phyloP scores from a whole-genome alignment of 2,888 invertebrate species.

The Geophilus truncorum region DNA sequence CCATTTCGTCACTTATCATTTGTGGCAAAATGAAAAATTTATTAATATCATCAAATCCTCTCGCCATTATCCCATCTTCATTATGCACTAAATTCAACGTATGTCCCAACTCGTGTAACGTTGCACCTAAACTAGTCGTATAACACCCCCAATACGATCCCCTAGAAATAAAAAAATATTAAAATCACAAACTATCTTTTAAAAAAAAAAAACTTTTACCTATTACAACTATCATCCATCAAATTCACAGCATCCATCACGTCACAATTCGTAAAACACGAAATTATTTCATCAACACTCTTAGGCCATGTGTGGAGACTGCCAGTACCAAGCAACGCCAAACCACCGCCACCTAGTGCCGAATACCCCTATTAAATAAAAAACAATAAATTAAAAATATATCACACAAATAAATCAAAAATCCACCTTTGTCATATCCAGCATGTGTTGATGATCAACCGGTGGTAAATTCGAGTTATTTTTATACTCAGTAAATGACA shows the following conservation, averaged over 20 bases:
- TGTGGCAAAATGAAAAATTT: constrained; percentile 58
- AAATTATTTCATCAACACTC: constrained; percentile 61
- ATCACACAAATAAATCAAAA: constrained; percentile 60
- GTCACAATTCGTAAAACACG: constrained; percentile 58
- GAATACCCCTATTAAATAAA: constrained; percentile 60
- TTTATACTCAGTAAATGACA: constrained; percentile 77
- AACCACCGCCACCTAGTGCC: constrained; percentile 85
- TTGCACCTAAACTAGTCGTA: constrained; percentile 83
- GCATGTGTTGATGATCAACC: constrained; percentile 47
- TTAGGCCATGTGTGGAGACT: constrained; percentile 88
- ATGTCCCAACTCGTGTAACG: constrained; percentile 89
- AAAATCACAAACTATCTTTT: not conserved
- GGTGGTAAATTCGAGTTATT: constrained; percentile 37
- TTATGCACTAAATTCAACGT: constrained; percentile 92
- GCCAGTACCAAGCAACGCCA: constrained; percentile 85
- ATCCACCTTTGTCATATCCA: constrained; percentile 49
- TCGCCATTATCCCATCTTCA: constrained; percentile 84
- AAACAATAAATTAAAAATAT: no score
- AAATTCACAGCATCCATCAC: constrained; percentile 65
- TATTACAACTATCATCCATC: constrained; percentile 89
- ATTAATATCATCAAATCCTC: constrained; percentile 78
- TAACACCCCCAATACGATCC: constrained; percentile 81
- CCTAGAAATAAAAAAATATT: constrained; percentile 48
- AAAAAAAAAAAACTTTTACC: constrained; percentile 48
- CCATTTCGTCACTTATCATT: not conserved